phyloP scores from a whole-genome alignment of 2,797 vertebrate genomes.

The Poeciliopsis turneri region DNA sequence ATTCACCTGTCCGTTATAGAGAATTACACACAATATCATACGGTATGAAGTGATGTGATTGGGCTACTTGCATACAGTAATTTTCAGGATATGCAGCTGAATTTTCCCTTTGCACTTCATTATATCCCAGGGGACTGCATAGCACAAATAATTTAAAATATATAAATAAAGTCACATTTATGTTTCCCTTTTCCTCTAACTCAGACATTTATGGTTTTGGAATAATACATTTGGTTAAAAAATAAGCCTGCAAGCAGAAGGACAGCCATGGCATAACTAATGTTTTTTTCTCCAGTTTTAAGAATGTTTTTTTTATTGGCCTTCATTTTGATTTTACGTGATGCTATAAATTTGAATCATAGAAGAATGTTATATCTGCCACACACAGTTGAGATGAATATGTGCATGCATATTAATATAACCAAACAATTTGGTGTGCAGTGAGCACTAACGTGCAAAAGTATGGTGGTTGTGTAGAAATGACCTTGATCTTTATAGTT shows the following conservation, averaged over 20 bases:
- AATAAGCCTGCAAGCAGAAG: background rate
- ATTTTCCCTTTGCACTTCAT: background rate
- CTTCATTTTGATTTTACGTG: background rate
- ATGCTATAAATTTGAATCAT: background rate
- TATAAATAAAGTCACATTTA: background rate
- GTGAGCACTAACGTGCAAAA: background rate
- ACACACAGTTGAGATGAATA: background rate
- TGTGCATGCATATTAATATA: background rate
- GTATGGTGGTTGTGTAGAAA: background rate
- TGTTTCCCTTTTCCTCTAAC: background rate
- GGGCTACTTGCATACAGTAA: background rate
- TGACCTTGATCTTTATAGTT: background rate
- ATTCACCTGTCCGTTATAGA: too few relatives aligned
- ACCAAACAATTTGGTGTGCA: background rate
- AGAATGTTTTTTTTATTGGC: background rate
- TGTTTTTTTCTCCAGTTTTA: too few relatives aligned
- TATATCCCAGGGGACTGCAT: background rate
- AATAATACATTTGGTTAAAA: background rate
- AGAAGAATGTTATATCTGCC: background rate
- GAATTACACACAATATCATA: too few relatives aligned
- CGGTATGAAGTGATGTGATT: too few relatives aligned
- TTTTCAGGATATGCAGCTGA: background rate
- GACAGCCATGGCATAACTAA: background rate
- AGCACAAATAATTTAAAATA: background rate
- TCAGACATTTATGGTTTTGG: background rate